These are phyloP conservation scores for Catagonus wagneri DNA, from an alignment of 2,113 vertebrate genomes.

Conservation along the genomic window DNA sequence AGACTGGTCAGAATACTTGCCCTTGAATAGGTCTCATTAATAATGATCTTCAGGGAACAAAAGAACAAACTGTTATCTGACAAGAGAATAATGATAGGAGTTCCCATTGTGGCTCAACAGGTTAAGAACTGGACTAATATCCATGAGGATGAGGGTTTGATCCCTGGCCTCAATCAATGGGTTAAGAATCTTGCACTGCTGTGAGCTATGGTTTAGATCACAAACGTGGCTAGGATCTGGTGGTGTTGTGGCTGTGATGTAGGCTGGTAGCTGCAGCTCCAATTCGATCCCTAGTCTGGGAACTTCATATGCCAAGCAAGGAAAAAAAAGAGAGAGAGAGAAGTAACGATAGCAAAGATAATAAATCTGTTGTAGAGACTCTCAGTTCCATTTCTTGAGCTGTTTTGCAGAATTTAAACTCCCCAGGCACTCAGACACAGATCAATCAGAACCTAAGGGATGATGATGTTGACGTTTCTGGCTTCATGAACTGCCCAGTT, in stretches of 20 bases:
- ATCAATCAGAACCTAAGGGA: background rate
- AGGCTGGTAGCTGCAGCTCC: no score
- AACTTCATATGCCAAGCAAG: no score
- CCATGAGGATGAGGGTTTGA: no score
- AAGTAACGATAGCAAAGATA: background rate
- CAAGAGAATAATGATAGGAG: background rate
- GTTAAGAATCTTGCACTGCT: no score
- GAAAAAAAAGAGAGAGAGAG: no score
- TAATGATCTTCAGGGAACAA: background rate
- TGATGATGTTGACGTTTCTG: background rate
- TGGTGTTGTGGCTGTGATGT: no score
- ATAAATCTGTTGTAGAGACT: background rate
- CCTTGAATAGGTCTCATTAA: background rate
- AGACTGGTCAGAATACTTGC: background rate
- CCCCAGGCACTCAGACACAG: background rate
- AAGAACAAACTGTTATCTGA: background rate
- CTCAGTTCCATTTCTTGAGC: background rate
- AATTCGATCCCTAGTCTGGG: no score
- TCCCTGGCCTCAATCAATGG: no score
- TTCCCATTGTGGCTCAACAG: no score
- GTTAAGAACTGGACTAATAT: no score
- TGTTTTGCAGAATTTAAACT: background rate
- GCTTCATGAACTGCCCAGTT: background rate
- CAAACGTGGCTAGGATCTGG: no score
- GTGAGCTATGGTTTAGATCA: no score